Evolutionary conservation across 2,888 invertebrate genomes (phyloP).

Genomic region (Hofmannophila pseudospretella): DNA sequence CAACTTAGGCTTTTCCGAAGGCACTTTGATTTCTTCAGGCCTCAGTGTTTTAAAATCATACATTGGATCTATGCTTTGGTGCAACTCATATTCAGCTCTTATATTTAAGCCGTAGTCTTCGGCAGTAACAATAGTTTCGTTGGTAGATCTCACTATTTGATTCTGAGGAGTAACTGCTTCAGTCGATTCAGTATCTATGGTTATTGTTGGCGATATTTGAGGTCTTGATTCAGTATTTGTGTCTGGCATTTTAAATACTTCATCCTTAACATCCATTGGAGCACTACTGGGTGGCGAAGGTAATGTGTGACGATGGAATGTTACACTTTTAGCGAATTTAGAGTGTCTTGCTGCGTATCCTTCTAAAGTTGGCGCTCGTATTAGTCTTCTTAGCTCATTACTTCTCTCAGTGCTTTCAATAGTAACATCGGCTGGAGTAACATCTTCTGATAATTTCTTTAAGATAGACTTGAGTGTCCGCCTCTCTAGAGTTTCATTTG

Average conservation of each 20-base stretch:
- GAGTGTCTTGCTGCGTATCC: constrained; percentile 93
- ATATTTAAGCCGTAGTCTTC: constrained; percentile 42
- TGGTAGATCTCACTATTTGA: constrained; percentile 30
- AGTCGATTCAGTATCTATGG: constrained; percentile 24
- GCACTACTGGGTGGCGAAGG: constrained; percentile 85
- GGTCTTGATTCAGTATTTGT: constrained; percentile 24
- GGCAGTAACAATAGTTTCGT: constrained; percentile 21
- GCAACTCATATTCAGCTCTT: constrained; percentile 45
- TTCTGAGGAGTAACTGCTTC: constrained; percentile 27
- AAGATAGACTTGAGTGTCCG: constrained; percentile 90
- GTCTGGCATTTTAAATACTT: constrained; percentile 59
- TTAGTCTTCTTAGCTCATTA: constrained; percentile 82
- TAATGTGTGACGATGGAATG: constrained; percentile 90
- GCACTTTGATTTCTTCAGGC: constrained; percentile 74
- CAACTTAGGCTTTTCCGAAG: constrained; percentile 75
- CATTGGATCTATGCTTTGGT: constrained; percentile 45
- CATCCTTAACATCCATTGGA: constrained; percentile 45
- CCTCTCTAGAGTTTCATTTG: constrained; percentile 90
- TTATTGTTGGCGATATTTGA: constrained; percentile 27
- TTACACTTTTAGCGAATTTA: constrained; percentile 92
- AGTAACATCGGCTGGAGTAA: constrained; percentile 43
- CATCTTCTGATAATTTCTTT: constrained; percentile 87
- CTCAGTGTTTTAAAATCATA: constrained; percentile 59
- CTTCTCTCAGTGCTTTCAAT: constrained; percentile 61
- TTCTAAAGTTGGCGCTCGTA: constrained; percentile 90